phyloP scores from a whole-genome alignment of 2,888 invertebrate genomes.

The Brenthis hecate region DNA sequence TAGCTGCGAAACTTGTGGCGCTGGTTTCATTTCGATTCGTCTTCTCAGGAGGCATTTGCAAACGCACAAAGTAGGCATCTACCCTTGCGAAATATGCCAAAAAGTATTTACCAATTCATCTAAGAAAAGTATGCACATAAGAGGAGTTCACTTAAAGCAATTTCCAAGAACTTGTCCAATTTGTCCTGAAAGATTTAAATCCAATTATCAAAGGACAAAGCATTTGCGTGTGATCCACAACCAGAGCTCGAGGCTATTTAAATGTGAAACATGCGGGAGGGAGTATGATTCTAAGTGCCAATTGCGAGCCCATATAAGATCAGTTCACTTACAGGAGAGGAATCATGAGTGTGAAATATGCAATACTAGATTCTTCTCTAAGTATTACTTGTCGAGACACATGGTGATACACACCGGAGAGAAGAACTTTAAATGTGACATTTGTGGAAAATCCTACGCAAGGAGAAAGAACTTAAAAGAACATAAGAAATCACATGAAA shows the following conservation, averaged over 20 bases:
- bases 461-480: constrained; percentile 58
- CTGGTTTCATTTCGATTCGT: constrained; percentile 58
- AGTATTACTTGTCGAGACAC: constrained; percentile 69
- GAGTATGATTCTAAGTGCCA: constrained; percentile 67
- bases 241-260: constrained; percentile 52
- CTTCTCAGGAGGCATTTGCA: constrained; percentile 59
- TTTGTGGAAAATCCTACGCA: constrained; percentile 74
- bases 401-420: constrained; percentile 78
- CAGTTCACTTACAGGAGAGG: constrained; percentile 66
- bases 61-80: constrained; percentile 59
- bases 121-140: constrained; percentile 57
- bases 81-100: constrained; percentile 65
- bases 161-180: constrained; percentile 60
- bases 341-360: constrained; percentile 65
- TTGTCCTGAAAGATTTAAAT: constrained; percentile 67
- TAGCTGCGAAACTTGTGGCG: constrained; percentile 68
- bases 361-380: constrained; percentile 64
- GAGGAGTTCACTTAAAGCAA: constrained; percentile 64
- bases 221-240: constrained; percentile 66
- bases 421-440: constrained; percentile 71
- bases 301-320: constrained; percentile 60
- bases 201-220: constrained; percentile 64
- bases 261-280: constrained; percentile 63
- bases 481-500: constrained; percentile 56
- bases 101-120: constrained; percentile 63